These are phyloP conservation scores for Proales similis DNA, from an alignment of 1,140 invertebrate species.

Conservation along the genomic window DNA sequence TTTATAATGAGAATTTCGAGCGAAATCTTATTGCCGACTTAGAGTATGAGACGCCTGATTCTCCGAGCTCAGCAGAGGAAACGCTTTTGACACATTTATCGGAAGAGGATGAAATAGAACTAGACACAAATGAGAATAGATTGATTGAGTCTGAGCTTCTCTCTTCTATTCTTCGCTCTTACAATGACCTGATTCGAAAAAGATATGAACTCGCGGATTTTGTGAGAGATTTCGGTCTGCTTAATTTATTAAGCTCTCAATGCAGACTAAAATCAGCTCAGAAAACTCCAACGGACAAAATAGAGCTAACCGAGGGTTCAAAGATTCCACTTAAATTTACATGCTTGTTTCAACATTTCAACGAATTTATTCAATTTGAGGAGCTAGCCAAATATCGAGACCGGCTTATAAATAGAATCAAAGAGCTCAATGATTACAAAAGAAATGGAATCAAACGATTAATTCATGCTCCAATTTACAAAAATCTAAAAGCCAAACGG, in stretches of 20 bases:
- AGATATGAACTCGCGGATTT: constrained; percentile 1
- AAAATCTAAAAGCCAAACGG: constrained; percentile 36
- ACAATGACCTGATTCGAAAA: constrained; percentile 25
- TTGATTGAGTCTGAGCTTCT: neutral
- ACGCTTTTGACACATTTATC: too few relatives aligned
- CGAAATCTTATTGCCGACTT: constrained; percentile 5
- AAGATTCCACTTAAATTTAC: neutral
- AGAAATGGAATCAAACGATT: constrained; percentile 18
- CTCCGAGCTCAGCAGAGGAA: neutral
- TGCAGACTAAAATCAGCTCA: neutral
- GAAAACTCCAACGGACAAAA: constrained; percentile 25
- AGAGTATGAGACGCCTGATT: constrained; percentile 5
- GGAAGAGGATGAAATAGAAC: constrained; percentile 8
- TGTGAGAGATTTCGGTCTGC: neutral
- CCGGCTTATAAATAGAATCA: constrained; percentile 6
- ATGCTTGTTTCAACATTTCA: neutral
- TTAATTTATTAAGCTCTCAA: constrained; percentile 3
- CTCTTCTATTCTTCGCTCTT: constrained; percentile 16
- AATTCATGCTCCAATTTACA: constrained; percentile 1
- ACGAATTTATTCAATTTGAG: neutral
- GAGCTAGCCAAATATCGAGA: constrained; percentile 12
- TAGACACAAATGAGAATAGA: neutral
- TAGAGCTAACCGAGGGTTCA: neutral
- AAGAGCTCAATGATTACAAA: constrained; percentile 11
- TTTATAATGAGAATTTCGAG: constrained; percentile 34